Percentiles rank a stretch among this genome's conserved stretches.
Evolutionary conservation across 2,888 invertebrate genomes (phyloP).

Genomic region (Eupithecia insigniata): DNA sequence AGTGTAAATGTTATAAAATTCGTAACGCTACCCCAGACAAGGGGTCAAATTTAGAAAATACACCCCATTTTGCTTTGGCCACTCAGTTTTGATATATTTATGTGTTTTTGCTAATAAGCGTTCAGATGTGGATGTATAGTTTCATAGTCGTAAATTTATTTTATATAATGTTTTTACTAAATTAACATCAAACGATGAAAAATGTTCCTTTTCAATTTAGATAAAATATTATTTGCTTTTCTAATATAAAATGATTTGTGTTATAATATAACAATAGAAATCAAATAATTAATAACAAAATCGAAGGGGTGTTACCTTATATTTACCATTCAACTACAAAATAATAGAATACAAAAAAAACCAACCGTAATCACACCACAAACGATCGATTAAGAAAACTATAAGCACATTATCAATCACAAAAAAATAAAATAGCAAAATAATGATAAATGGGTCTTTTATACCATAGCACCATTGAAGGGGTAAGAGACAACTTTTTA

Average conservation of each 20-base stretch:
- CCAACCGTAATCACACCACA: slow-evolving; percentile 70
- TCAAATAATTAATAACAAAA: slow-evolving; percentile 47
- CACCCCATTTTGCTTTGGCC: slow-evolving; percentile 61
- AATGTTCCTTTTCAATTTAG: background rate
- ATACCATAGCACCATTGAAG: slow-evolving; percentile 45
- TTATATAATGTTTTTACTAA: background rate
- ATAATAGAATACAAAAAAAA: slow-evolving; percentile 50
- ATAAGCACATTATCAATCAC: slow-evolving; percentile 69
- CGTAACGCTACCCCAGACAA: slow-evolving; percentile 67
- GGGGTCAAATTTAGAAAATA: slow-evolving; percentile 75
- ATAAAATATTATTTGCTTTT: background rate
- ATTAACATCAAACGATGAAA: background rate
- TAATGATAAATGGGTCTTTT: slow-evolving; percentile 50
- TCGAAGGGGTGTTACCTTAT: slow-evolving; percentile 63
- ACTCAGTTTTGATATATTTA: slow-evolving; percentile 70
- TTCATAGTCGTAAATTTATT: slow-evolving; percentile 47
- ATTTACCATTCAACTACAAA: slow-evolving; percentile 43
- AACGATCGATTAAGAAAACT: slow-evolving; percentile 64
- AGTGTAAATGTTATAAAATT: slow-evolving; percentile 79
- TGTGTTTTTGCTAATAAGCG: slow-evolving; percentile 63
- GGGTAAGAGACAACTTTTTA: slow-evolving; percentile 57
- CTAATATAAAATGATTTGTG: background rate
- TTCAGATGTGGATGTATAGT: slow-evolving; percentile 62
- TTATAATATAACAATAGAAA: slow-evolving; percentile 21
- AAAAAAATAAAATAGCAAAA: slow-evolving; percentile 56